Evolutionary conservation across 2,113 vertebrate genomes (phyloP).

Genomic region (Rutilus rutilus): DNA sequence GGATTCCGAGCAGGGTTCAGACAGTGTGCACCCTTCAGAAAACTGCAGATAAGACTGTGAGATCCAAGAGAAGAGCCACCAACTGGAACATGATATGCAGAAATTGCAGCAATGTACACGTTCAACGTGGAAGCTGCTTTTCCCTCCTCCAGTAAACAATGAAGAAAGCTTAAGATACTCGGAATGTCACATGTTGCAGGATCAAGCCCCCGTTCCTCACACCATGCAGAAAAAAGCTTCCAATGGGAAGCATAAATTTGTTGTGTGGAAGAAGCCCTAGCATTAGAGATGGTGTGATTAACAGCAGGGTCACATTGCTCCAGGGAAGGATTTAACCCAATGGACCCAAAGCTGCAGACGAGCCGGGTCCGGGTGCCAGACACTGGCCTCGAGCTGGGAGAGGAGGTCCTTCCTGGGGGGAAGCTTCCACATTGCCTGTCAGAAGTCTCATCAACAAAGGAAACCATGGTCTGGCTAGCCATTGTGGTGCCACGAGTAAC

Average conservation of each 20-base stretch:
- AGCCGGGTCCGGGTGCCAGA: background rate
- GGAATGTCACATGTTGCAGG: too few relatives aligned
- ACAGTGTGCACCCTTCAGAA: too few relatives aligned
- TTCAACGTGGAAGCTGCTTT: too few relatives aligned
- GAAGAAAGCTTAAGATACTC: too few relatives aligned
- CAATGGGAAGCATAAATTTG: background rate
- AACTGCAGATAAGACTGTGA: too few relatives aligned
- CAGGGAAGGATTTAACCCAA: background rate
- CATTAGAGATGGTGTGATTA: background rate
- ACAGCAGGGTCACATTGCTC: background rate
- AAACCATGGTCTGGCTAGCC: background rate
- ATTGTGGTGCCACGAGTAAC: background rate
- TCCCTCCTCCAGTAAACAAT: too few relatives aligned
- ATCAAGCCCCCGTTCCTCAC: too few relatives aligned
- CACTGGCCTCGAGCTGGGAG: background rate
- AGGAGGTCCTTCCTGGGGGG: background rate
- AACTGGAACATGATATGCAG: too few relatives aligned
- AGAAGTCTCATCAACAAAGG: background rate
- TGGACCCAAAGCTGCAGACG: background rate
- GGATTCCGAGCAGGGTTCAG: too few relatives aligned
- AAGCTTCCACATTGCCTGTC: background rate
- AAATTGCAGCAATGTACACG: too few relatives aligned
- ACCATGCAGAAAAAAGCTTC: background rate
- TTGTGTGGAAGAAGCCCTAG: background rate
- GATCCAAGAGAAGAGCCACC: too few relatives aligned